Evolutionary conservation across 2,113 vertebrate genomes (phyloP).

Genomic region (Amazona vittata): DNA sequence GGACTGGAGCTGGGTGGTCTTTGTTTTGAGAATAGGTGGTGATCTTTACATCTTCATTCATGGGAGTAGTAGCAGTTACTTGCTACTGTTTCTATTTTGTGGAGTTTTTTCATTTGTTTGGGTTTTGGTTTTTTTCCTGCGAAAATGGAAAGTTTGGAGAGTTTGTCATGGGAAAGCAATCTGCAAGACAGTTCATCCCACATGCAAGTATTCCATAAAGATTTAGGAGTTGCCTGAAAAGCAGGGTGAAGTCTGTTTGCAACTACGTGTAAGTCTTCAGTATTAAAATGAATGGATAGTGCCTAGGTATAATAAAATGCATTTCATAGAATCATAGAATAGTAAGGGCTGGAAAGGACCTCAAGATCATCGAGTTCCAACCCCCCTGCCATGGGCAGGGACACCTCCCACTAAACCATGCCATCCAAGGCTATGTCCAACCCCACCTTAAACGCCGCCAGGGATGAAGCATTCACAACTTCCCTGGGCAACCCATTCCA

Average conservation of each 20-base stretch:
- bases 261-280: not conserved
- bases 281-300: not conserved
- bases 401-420: too few relatives aligned
- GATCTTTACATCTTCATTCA: not conserved
- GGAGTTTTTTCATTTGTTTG: not conserved
- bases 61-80: not conserved
- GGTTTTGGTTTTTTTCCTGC: not conserved
- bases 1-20: not conserved
- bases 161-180: not conserved
- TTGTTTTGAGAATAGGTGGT: not conserved
- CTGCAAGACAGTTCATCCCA: not conserved
- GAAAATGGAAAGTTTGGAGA: not conserved
- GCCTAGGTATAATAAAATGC: not conserved
- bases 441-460: too few relatives aligned
- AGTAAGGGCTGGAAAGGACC: too few relatives aligned
- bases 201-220: not conserved
- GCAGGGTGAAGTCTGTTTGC: not conserved
- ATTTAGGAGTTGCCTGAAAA: not conserved
- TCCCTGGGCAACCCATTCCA: too few relatives aligned
- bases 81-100: not conserved
- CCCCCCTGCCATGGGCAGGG: too few relatives aligned
- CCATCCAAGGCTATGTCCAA: too few relatives aligned
- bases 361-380: too few relatives aligned
- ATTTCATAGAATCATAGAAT: not conserved
- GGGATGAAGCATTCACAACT: too few relatives aligned